Evolutionary conservation across 1,140 invertebrate species (phyloP).

Genomic region (Brachionus rubens): DNA sequence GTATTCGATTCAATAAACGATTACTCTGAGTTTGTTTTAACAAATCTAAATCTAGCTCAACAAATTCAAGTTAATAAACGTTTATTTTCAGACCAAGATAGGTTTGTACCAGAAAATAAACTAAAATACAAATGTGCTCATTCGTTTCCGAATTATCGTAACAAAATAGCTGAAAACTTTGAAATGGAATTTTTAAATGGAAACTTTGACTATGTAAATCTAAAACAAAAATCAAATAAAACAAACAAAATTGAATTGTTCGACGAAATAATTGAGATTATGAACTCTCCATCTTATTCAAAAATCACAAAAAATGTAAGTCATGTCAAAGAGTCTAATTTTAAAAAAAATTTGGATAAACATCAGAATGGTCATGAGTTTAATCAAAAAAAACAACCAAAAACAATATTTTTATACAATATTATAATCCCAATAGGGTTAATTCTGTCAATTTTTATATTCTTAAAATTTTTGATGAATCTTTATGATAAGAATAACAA

Average conservation of each 20-base stretch:
- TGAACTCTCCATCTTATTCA: neutral
- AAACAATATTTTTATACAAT: constrained; percentile 34
- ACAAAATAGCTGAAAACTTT: neutral
- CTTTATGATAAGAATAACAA: constrained; percentile 23
- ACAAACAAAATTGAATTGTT: neutral
- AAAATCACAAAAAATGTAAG: neutral
- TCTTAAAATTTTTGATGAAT: constrained; percentile 26
- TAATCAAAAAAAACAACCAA: neutral
- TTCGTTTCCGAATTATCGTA: neutral
- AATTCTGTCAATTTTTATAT: constrained; percentile 7
- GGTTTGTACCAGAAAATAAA: neutral
- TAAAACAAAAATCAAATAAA: neutral
- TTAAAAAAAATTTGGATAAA: neutral
- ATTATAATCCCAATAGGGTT: neutral
- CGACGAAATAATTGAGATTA: neutral
- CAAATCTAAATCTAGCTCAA: neutral
- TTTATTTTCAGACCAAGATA: neutral
- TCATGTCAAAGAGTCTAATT: neutral
- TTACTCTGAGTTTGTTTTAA: neutral
- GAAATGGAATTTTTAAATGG: neutral
- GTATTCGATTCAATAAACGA: constrained; percentile 6
- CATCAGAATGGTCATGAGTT: neutral
- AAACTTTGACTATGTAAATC: neutral
- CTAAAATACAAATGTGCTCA: neutral
- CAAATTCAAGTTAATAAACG: neutral